Percentiles rank a stretch among this genome's conserved stretches.
phyloP scores from a whole-genome alignment of 2,888 invertebrate genomes.

The Drosophila aldrichi region DNA sequence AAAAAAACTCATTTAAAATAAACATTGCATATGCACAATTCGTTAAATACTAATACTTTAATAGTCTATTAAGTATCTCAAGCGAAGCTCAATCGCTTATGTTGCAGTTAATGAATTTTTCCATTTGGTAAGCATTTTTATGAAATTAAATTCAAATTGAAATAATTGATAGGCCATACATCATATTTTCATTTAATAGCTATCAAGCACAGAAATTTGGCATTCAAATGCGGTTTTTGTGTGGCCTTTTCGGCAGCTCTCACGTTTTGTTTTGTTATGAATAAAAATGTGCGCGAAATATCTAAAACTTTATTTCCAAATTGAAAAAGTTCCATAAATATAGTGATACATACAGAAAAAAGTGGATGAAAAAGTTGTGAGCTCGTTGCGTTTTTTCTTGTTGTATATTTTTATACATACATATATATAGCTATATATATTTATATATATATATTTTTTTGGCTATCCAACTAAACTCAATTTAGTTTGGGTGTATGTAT shows the following conservation, averaged over 20 bases:
- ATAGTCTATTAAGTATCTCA: neutral
- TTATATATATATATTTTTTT: constrained; percentile 28
- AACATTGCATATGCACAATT: no score
- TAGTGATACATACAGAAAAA: constrained; percentile 64
- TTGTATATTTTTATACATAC: constrained; percentile 18
- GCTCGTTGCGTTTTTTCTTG: constrained; percentile 43
- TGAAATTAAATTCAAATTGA: neutral
- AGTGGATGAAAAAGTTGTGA: constrained; percentile 63
- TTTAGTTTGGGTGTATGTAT: constrained; percentile 39
- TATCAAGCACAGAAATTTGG: constrained; percentile 33
- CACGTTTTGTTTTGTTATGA: constrained; percentile 77
- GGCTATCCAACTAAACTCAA: constrained; percentile 66
- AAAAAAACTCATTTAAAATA: no score
- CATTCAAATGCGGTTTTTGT: constrained; percentile 45
- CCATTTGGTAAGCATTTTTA: neutral
- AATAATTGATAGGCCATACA: constrained; percentile 42
- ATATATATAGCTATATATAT: constrained; percentile 7
- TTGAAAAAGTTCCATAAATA: constrained; percentile 80
- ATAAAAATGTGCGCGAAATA: constrained; percentile 74
- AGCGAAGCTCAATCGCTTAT: neutral
- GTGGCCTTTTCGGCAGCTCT: constrained; percentile 45
- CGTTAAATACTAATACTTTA: neutral
- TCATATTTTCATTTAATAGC: constrained; percentile 50
- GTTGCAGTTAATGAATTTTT: constrained; percentile 32
- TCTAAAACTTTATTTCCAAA: constrained; percentile 75